Evolutionary conservation across 1,140 invertebrate species (phyloP), one percentile per base, ranked within the genome.

Genomic region (Drosophila willistoni): DNA sequence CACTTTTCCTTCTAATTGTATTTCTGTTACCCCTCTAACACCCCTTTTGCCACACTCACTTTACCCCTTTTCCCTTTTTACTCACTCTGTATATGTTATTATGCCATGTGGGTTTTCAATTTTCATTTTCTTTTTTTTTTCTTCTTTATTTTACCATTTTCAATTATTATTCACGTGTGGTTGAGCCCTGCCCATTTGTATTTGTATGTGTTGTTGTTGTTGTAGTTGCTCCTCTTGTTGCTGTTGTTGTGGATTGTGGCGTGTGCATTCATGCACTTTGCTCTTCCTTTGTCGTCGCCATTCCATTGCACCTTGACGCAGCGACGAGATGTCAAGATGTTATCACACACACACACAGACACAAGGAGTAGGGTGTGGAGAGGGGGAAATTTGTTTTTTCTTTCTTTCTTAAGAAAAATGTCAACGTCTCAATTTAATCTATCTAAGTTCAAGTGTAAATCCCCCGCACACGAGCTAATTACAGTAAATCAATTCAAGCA

Each of bases 241-340:
- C 17, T 34, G 42, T 63, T 75, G 72, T 19, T 42, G 42, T 17
- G 19, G 33, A 56, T 56, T 59, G 22, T 63, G 61, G 14, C 61
- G 41, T 63, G 61, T 63, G 61, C 61, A 69, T 63, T 25, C 61
- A 69, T 76, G 66, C 73, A 76, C 73, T 76, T 63, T 76, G 73
- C 64, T 74, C 29, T 70, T 61, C 39, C 14, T 36, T n/a, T 22
- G 29, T 36, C 61, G 10, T 13, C 41, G n/a, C 33, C 42, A 57
- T 55, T 59, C 33, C 57, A 54, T 64, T 42, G 60, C 65, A 76
- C 73, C 73, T 69, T 75, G 19, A 54, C 42, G 36, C 64, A 64
- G 39, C 61, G 61, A 47, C 39, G n/a, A 29, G 59, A 81, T 82
- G 83, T 86, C 79, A 82, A 86, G 34, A 87, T 79, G 79, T 87